A percentile compares a stretch with the other conserved stretches of the same genome.
Conservation (phyloP, 2,888 invertebrate species). For the Blastobasis lacticolella region DNA sequence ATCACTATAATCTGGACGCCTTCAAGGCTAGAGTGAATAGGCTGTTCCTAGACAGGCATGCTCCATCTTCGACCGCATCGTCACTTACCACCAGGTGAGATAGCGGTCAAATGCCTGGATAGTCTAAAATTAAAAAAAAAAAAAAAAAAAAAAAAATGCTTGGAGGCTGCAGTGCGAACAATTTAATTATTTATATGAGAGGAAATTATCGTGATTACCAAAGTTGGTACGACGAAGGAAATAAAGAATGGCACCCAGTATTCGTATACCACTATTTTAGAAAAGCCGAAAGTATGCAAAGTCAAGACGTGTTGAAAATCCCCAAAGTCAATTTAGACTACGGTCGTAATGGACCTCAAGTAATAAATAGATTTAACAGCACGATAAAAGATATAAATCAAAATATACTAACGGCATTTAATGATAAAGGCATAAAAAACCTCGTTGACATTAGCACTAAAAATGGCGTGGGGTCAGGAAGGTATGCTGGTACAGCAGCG, state of each 20-base stretch:
- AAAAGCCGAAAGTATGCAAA: constrained; percentile 63
- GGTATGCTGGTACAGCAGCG: constrained; percentile 53
- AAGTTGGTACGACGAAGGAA: constrained; percentile 68
- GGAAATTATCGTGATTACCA: constrained; percentile 67
- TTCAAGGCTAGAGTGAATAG: too few relatives aligned
- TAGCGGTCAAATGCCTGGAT: too few relatives aligned
- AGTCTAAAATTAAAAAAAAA: too few relatives aligned
- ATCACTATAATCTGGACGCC: too few relatives aligned
- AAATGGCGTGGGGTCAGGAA: constrained; percentile 61
- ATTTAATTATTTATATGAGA: constrained; percentile 72
- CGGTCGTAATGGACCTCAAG: constrained; percentile 56
- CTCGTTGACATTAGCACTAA: constrained; percentile 53
- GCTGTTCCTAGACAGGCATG: too few relatives aligned
- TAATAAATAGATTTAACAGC: constrained; percentile 54
- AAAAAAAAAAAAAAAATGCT: too few relatives aligned
- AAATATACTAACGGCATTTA: constrained; percentile 42
- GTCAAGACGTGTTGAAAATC: constrained; percentile 24
- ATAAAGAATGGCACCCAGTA: constrained; percentile 69
- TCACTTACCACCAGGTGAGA: too few relatives aligned
- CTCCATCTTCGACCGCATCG: too few relatives aligned
- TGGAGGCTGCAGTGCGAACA: constrained; percentile 73
- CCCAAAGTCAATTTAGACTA: constrained; percentile 26
- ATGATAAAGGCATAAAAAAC: constrained; percentile 52
- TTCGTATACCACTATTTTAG: constrained; percentile 61
- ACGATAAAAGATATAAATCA: constrained; percentile 39